phyloP scores from a whole-genome alignment of 2,113 vertebrate genomes.

The Muscicapa adusta region DNA sequence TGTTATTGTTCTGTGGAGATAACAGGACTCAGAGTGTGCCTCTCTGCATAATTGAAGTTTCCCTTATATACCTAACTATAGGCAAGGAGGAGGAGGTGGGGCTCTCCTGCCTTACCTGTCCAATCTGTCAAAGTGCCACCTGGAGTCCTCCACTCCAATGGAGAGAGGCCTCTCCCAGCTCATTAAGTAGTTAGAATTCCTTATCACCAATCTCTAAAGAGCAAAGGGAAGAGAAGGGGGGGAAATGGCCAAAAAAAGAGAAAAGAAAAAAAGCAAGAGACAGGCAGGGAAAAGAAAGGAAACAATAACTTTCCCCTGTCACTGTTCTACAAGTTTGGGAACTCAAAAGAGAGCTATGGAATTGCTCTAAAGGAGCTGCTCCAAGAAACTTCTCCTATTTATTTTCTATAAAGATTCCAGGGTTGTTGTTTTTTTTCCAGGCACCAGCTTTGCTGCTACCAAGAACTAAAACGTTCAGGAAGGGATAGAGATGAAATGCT shows the following conservation, averaged over 20 bases:
- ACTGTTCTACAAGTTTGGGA: constrained; percentile 49
- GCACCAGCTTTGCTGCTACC: not conserved
- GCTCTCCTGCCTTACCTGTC: constrained; percentile 87
- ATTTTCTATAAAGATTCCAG: not conserved
- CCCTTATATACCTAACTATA: constrained; percentile 87
- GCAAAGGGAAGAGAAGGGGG: not conserved
- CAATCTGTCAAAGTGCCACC: constrained; percentile 88
- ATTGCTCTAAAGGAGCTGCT: not conserved
- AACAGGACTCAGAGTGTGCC: constrained; percentile 80
- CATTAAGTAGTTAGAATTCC: constrained; percentile 85
- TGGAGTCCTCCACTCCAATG: constrained; percentile 86
- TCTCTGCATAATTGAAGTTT: constrained; percentile 85
- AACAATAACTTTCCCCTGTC: constrained; percentile 66
- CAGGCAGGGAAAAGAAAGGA: constrained; percentile 1
- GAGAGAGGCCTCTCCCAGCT: constrained; percentile 79
- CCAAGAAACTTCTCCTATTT: not conserved
- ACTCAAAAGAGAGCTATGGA: not conserved
- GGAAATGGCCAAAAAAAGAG: not conserved
- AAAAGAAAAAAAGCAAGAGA: not conserved
- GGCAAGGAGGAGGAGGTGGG: constrained; percentile 81
- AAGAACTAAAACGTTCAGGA: not conserved
- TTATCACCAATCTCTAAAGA: constrained; percentile 82
- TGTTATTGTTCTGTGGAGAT: constrained; percentile 75
- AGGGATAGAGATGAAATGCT: not conserved
- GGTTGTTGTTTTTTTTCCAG: not conserved